A percentile compares a stretch with the other conserved stretches of the same genome.
These are phyloP conservation scores for Mythimna ferrago DNA, from an alignment of 2,888 invertebrate species.

Conservation along the genomic window DNA sequence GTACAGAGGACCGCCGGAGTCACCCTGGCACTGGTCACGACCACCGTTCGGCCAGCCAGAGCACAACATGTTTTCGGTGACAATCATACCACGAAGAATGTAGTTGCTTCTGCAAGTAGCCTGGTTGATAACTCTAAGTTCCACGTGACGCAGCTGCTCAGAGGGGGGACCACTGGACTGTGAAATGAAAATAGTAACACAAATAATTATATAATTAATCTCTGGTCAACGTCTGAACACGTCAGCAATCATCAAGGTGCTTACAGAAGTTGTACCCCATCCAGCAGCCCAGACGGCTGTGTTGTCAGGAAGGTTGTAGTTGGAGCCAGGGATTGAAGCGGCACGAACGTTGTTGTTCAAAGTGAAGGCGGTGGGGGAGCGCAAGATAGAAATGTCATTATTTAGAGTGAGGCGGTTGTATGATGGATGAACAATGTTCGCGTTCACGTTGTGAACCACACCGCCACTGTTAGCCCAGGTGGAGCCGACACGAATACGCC, in stretches of 20 bases:
- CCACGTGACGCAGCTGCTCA: slow-evolving; percentile 73
- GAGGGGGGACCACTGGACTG: slow-evolving; percentile 64
- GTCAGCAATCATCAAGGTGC: slow-evolving; percentile 29
- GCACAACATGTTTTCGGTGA: slow-evolving; percentile 77
- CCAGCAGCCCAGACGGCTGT: slow-evolving; percentile 73
- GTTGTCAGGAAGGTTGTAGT: slow-evolving; percentile 70
- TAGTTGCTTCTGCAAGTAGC: slow-evolving; percentile 66
- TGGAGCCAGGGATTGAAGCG: slow-evolving; percentile 68
- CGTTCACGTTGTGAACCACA: slow-evolving; percentile 51
- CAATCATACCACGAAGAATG: slow-evolving; percentile 42
- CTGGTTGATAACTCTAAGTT: slow-evolving; percentile 71
- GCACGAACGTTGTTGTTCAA: slow-evolving; percentile 42
- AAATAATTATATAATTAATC: background rate
- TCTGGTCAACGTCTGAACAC: background rate
- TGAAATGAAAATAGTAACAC: background rate
- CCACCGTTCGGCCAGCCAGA: slow-evolving; percentile 73
- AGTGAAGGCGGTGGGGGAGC: slow-evolving; percentile 23
- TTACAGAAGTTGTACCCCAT: slow-evolving; percentile 73
- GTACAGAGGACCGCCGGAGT: slow-evolving; percentile 79
- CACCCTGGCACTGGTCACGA: slow-evolving; percentile 74
- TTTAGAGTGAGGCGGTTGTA: slow-evolving; percentile 66
- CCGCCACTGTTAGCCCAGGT: slow-evolving; percentile 75
- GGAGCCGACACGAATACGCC: slow-evolving; percentile 76
- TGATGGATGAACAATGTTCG: slow-evolving; percentile 70
- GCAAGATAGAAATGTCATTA: slow-evolving; percentile 33